phyloP scores from a whole-genome alignment of 1,140 invertebrate genomes.

The Drosophila bifasciata region DNA sequence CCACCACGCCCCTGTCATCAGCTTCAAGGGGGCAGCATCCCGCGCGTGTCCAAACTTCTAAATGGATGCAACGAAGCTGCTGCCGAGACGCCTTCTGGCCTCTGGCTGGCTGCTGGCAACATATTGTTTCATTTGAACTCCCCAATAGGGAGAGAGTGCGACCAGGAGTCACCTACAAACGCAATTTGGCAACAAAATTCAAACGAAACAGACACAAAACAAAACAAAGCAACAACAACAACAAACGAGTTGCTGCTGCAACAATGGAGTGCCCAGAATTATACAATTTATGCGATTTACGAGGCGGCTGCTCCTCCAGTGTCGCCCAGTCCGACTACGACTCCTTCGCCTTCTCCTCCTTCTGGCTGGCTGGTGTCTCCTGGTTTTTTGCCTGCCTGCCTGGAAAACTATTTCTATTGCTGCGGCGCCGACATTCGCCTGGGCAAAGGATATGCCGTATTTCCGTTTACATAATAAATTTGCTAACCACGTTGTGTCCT shows the following conservation, averaged over 20 bases:
- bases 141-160: slow-evolving; percentile 35
- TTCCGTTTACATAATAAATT: slow-evolving; percentile 84
- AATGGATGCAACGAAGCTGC: slow-evolving; percentile 9
- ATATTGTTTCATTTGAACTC: slow-evolving; percentile 67
- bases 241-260: slow-evolving; percentile 28
- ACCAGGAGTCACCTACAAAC: slow-evolving; percentile 70
- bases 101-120: slow-evolving; percentile 47
- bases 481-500: slow-evolving; percentile 84
- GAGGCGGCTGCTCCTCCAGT: slow-evolving; percentile 36
- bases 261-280: slow-evolving; percentile 68
- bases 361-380: slow-evolving; percentile 13
- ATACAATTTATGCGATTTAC: slow-evolving; percentile 83
- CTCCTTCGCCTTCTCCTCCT: slow-evolving; percentile 40
- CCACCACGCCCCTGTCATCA: slow-evolving; percentile 58
- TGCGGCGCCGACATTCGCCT: slow-evolving; percentile 65
- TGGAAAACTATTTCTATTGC: slow-evolving; percentile 81
- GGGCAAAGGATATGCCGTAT: slow-evolving; percentile 81
- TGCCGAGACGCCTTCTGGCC: no score
- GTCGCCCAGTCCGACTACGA: slow-evolving; percentile 15
- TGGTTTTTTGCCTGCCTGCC: slow-evolving; percentile 52
- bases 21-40: slow-evolving; percentile 22
- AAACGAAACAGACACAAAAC: slow-evolving; percentile 53
- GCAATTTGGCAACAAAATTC: slow-evolving; percentile 79
- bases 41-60: slow-evolving; percentile 44
- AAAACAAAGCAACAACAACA: slow-evolving; percentile 31